Base-by-base conservation (phyloP, 1,140 invertebrate species). In the Hypsibius dujardini region DNA sequence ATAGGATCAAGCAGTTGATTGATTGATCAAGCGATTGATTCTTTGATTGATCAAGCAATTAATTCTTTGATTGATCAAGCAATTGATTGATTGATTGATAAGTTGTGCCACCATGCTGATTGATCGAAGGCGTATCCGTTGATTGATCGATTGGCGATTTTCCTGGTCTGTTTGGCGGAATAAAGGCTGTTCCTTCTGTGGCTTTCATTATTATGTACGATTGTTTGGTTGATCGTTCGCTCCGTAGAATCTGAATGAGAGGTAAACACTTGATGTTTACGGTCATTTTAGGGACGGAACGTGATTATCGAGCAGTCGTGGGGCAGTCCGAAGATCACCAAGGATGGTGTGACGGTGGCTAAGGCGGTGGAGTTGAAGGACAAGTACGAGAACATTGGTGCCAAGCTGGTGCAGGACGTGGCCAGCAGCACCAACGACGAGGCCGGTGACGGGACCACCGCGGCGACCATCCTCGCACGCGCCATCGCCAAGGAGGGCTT, bases 381-480 rank as follows among this genome's bases (percentile, higher is more conserved):
- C 78, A 98, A 97, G 81, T 98, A 94, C 81, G 93, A 98, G 81
- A 99, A 99, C 80, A 94, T 98, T 80, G 96, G 95, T 71, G 96
- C 96, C 28, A 95, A 93, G 78, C 81, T 99, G n/a, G 95, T 99
- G 1, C 95, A 98, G 82, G 95, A 99, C 83, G 96, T 98, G 50
- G 95, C 95, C 12, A 97, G 96, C 80, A 98, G 98, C 77, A 97
- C 95, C n/a, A 99, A 98, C 79, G 96, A 98, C 82, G 93, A 98
- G 80, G 96, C 95, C 75, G 95, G 96, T 46, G 96, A 99, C 83
- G 96, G 96, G 59, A 99, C 96, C 1, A 99, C 96, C 0, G 95
- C 95, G 1, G 95, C 96, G 1, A 99, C 96, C 1, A 91, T 99
- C 71, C 83, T 99, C 71, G 95, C 96, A 0, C 83, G 95, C 72